Percentiles rank a stretch among this genome's conserved stretches.
phyloP scores from a whole-genome alignment of 2,113 vertebrate species.

The Austrofundulus limnaeus region DNA sequence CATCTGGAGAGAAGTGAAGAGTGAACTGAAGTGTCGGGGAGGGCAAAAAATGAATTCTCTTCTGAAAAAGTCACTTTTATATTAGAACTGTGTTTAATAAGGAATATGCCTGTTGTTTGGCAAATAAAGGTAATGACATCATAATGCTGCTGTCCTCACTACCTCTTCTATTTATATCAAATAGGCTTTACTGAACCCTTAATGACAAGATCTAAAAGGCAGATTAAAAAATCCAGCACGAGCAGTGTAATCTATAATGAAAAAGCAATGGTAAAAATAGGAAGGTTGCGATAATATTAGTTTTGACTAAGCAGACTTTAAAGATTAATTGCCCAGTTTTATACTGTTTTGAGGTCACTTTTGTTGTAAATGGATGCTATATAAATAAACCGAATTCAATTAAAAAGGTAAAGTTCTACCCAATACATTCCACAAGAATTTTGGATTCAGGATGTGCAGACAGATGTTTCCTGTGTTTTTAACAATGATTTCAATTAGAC shows the following conservation, averaged over 20 bases:
- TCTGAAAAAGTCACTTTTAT: conserved; percentile 27
- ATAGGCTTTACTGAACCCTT: not conserved
- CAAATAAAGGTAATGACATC: conserved; percentile 11
- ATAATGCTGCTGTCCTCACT: not conserved
- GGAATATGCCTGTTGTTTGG: conserved; percentile 9
- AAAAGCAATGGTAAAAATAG: no score
- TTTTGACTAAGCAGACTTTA: no score
- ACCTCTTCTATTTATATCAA: not conserved
- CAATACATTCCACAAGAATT: not conserved
- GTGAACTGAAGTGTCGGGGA: conserved; percentile 41
- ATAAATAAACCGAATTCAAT: not conserved
- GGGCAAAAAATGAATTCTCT: conserved; percentile 40
- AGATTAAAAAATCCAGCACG: not conserved
- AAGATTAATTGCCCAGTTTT: no score
- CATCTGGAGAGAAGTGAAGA: conserved; percentile 36
- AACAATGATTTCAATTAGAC: not conserved
- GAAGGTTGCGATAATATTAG: no score
- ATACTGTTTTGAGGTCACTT: no score
- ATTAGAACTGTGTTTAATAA: conserved; percentile 22
- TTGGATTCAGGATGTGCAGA: not conserved
- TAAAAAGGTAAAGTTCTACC: not conserved
- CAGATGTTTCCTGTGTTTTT: not conserved
- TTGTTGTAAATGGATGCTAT: no score
- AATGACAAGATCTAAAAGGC: not conserved
- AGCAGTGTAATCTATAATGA: no score